phyloP scores from a whole-genome alignment of 2,888 invertebrate species.

The Caenorhabditis japonica region DNA sequence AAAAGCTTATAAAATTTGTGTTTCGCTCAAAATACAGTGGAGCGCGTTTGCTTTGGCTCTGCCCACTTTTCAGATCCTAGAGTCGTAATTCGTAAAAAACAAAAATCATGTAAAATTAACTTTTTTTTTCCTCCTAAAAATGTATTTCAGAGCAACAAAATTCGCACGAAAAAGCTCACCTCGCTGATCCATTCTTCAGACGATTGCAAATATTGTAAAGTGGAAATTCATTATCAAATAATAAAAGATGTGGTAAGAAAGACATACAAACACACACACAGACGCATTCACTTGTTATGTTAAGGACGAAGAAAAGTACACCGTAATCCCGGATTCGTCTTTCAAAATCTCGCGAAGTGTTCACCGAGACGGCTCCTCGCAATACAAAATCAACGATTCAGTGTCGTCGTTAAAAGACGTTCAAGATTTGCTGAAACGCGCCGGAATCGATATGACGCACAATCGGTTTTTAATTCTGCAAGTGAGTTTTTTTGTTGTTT shows the following conservation, averaged over 20 bases:
- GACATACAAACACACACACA: neutral
- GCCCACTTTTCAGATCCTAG: too few species aligned
- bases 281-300: neutral
- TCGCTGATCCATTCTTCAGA: conserved; percentile 90
- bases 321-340: conserved; percentile 85
- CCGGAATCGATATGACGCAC: conserved; percentile 94
- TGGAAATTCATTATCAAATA: conserved; percentile 88
- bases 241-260: conserved; percentile 78
- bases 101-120: too few species aligned
- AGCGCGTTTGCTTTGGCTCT: too few species aligned
- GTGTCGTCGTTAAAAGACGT: conserved; percentile 86
- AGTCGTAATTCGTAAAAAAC: too few species aligned
- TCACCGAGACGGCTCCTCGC: conserved; percentile 80
- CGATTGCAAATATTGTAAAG: conserved; percentile 85
- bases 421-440: conserved; percentile 83
- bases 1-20: too few species aligned
- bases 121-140: too few species aligned
- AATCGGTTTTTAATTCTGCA: conserved; percentile 97
- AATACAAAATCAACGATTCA: conserved; percentile 59
- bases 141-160: conserved; percentile 81
- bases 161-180: conserved; percentile 91
- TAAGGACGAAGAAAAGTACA: conserved; percentile 79
- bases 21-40: too few species aligned
- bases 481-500: conserved; percentile 79
- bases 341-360: conserved; percentile 90